phyloP scores from a whole-genome alignment of 2,113 vertebrate genomes.

The Leptocoma aspasia region DNA sequence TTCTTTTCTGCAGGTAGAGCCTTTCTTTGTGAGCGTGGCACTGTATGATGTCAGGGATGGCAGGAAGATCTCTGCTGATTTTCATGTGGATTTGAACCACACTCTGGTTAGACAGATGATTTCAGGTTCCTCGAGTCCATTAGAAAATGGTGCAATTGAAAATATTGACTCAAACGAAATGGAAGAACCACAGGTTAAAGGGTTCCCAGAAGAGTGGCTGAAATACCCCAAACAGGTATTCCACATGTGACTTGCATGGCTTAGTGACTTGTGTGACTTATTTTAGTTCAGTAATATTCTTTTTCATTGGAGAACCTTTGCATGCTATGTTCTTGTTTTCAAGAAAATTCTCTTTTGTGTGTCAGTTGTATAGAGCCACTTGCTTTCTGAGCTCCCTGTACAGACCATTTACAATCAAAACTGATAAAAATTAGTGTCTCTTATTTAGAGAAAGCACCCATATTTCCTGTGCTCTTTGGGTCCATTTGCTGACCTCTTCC shows the following conservation, averaged over 20 bases:
- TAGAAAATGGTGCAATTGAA: constrained; percentile 82
- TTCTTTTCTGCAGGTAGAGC: constrained; percentile 83
- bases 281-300: neutral
- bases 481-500: neutral
- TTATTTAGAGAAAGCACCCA: neutral
- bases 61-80: constrained; percentile 94
- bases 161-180: constrained; percentile 71
- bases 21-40: constrained; percentile 90
- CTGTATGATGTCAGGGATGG: constrained; percentile 88
- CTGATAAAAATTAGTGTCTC: neutral
- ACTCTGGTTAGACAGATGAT: constrained; percentile 87
- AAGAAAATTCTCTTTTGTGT: neutral
- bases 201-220: constrained; percentile 88
- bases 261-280: neutral
- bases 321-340: neutral
- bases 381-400: neutral
- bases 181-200: constrained; percentile 80
- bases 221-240: constrained; percentile 93
- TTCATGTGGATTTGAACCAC: constrained; percentile 94
- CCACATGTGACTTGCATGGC: neutral
- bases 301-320: neutral
- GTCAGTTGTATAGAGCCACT: neutral
- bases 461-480: neutral
- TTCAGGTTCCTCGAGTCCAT: constrained; percentile 19
- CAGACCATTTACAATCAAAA: neutral